phyloP scores from a whole-genome alignment of 2,797 vertebrate genomes.

The Tenualosa ilisha region DNA sequence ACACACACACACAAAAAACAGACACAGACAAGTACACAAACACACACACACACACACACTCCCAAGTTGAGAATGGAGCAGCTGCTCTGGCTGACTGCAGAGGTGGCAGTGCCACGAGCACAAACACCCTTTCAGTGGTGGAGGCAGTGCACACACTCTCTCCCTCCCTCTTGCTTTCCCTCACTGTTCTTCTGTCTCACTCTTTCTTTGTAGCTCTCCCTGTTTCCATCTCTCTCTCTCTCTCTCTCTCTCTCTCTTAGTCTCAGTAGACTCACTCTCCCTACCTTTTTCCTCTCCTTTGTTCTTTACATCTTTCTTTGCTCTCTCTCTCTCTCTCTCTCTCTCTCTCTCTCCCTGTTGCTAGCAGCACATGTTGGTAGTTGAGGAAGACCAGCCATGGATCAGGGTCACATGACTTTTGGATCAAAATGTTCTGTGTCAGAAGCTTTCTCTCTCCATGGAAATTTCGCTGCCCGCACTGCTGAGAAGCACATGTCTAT shows the following conservation, averaged over 20 bases:
- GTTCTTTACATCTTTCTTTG: neutral
- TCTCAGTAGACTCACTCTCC: neutral
- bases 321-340: neutral
- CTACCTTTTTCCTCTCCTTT: neutral
- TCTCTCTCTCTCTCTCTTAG: neutral
- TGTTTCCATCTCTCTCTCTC: neutral
- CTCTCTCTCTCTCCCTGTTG: neutral
- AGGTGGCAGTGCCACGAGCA: constrained; percentile 9
- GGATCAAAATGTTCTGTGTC: neutral
- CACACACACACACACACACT: neutral
- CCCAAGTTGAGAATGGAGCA: neutral
- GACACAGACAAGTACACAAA: neutral
- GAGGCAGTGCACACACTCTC: neutral
- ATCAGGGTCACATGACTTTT: neutral
- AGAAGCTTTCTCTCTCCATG: neutral
- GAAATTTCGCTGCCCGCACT: no score
- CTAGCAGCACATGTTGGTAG: neutral
- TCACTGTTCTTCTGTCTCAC: neutral
- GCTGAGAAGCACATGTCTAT: no score
- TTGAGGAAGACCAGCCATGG: no score
- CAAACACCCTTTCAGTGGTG: constrained; percentile 7
- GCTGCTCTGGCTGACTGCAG: neutral
- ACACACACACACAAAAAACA: neutral
- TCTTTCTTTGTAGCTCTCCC: neutral
- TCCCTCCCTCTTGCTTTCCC: no score